These are phyloP conservation scores for Cylloceria caligata DNA, from an alignment of 2,888 invertebrate species.

Conservation along the genomic window DNA sequence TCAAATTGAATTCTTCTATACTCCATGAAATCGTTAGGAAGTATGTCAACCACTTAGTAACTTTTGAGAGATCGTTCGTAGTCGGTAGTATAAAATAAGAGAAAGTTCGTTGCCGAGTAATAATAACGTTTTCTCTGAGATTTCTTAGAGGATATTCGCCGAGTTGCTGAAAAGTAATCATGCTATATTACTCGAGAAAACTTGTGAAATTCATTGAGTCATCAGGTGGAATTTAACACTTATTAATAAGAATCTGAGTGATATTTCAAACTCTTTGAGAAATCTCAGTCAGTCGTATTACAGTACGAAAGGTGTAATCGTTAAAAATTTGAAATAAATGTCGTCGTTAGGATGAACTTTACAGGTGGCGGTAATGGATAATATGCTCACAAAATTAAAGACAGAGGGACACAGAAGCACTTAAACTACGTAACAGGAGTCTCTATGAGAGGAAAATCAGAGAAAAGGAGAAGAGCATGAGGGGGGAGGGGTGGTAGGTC, in stretches of 20 bases:
- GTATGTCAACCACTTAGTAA: not conserved
- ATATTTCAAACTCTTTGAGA: not conserved
- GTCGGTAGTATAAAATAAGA: not conserved
- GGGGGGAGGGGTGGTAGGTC: constrained; percentile 13
- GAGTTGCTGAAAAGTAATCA: not conserved
- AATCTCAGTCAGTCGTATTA: not conserved
- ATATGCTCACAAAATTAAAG: constrained; percentile 10
- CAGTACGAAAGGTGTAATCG: not conserved
- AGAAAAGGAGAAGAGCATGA: no score
- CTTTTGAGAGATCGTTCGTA: not conserved
- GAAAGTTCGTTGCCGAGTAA: not conserved
- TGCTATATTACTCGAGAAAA: not conserved
- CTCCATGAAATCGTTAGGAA: not conserved
- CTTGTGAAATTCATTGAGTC: not conserved
- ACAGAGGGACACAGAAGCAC: no score
- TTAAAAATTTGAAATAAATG: constrained; percentile 39
- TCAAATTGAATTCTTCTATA: not conserved
- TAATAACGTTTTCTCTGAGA: not conserved
- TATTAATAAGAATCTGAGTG: not conserved
- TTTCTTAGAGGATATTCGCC: not conserved
- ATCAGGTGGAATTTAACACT: not conserved
- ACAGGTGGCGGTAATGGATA: constrained; percentile 36
- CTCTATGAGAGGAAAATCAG: no score
- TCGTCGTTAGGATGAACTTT: constrained; percentile 30
- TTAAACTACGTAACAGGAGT: no score